Evolutionary conservation across 2,797 vertebrate species (phyloP), one percentile per base, ranked within the genome.

Genomic region (Ptychadena robeensis): DNA sequence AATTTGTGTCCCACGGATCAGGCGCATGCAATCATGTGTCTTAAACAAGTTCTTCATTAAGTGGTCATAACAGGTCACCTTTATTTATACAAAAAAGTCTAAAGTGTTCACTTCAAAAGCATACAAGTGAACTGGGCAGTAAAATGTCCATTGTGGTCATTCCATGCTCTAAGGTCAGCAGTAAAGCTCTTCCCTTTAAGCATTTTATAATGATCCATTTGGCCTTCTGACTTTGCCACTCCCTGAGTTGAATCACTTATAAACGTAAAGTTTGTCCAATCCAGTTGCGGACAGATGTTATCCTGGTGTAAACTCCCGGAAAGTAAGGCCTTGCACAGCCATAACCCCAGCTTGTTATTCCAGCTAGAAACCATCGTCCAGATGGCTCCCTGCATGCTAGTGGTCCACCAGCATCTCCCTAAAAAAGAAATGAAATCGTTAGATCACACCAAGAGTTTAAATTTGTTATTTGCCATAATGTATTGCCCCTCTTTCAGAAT

Each of bases 331-430:
- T 92, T 9, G 95, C 97, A 2, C 98, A 99, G 87, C 97, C 97
- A 0, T 96, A 95, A 83, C 97, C 97, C 97, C 97, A 98, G 90
- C 97, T 98, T 34, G 97, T 98, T 90, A 99, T 95, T 86, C 98
- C 97, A 1, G 96, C 96, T 28, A 98, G 89, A 88, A 99, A 98
- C 98, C 98, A 99, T 61, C 91, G 94, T 57, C 96, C 96, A 0
- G 94, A 95, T 35, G 86, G 84, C 85, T 96, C 94, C 73, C 91
- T 93, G 81, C 97, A 98, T 32, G 95, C 93, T 88, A 99, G 87
- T 0, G 98, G 97, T 1, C 97, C 97, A 0, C 98, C 98, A 0
- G 96, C 98, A 35, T 98, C 97, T 0, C 98, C 97, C 98, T 98
- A 90, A 85, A 70, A 85, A 59, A 74, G 27, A 2, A 85, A 1